These are phyloP conservation scores for Diadromus collaris DNA, from an alignment of 2,888 invertebrate genomes.

Conservation along the genomic window DNA sequence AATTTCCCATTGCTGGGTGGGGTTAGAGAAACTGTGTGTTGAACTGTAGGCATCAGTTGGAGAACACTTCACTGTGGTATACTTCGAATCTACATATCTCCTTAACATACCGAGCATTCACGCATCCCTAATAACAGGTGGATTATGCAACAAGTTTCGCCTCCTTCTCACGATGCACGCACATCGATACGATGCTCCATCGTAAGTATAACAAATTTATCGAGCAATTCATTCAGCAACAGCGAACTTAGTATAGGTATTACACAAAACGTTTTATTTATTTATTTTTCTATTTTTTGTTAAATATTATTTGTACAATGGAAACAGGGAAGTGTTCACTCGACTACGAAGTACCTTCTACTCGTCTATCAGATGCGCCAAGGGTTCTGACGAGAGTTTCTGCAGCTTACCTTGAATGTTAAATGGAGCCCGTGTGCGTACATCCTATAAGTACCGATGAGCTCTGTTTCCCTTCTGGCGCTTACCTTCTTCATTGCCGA, in stretches of 20 bases:
- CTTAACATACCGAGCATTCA: neutral
- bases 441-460: too few relatives aligned
- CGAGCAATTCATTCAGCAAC: neutral
- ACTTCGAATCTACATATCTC: slow-evolving; percentile 23
- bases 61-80: neutral
- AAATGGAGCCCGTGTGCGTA: too few relatives aligned
- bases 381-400: too few relatives aligned
- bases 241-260: too few relatives aligned
- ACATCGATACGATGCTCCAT: neutral
- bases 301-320: too few relatives aligned
- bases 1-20: slow-evolving; percentile 4
- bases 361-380: too few relatives aligned
- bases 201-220: neutral
- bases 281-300: too few relatives aligned
- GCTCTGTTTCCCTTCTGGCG: slow-evolving; percentile 18
- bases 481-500: neutral
- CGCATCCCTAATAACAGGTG: slow-evolving; percentile 5
- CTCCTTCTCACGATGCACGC: neutral
- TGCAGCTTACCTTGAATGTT: too few relatives aligned
- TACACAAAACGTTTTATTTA: too few relatives aligned
- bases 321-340: too few relatives aligned
- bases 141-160: slow-evolving; percentile 29
- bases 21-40: neutral
- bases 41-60: neutral
- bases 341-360: too few relatives aligned